Conservation (phyloP, 2,797 vertebrate species). For the Helostoma temminkii region DNA sequence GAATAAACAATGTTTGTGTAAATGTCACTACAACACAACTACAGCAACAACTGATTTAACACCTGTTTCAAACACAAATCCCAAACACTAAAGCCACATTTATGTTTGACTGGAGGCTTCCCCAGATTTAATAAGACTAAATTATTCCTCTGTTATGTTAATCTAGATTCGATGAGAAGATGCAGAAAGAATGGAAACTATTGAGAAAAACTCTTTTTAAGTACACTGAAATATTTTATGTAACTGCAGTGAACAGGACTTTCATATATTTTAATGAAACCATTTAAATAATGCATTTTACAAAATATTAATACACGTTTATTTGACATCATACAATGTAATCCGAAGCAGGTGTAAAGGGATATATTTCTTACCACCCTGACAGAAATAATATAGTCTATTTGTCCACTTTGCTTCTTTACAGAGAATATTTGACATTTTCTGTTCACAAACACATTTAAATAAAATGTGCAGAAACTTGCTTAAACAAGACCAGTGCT, state of each 20-base stretch:
- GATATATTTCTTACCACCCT: neutral
- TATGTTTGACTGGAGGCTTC: constrained; percentile 42
- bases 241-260: constrained; percentile 19
- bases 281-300: neutral
- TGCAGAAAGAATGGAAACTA: constrained; percentile 19
- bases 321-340: neutral
- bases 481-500: neutral
- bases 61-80: constrained; percentile 17
- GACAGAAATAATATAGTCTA: neutral
- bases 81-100: constrained; percentile 29
- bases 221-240: constrained; percentile 7
- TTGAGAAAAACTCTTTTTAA: constrained; percentile 6
- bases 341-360: neutral
- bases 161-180: constrained; percentile 39
- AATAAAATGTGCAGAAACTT: neutral
- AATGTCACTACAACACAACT: constrained; percentile 6
- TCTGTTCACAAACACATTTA: neutral
- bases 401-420: neutral
- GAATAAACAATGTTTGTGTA: constrained; percentile 9
- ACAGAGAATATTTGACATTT: neutral
- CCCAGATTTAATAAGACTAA: constrained; percentile 48
- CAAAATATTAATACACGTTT: neutral
- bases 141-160: constrained; percentile 57
- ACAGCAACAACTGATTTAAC: constrained; percentile 28
- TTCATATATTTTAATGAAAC: constrained; percentile 26